Evolutionary conservation across 2,888 invertebrate species (phyloP), one percentile per base, ranked within the genome.

Genomic region (Diabrotica balteata): DNA sequence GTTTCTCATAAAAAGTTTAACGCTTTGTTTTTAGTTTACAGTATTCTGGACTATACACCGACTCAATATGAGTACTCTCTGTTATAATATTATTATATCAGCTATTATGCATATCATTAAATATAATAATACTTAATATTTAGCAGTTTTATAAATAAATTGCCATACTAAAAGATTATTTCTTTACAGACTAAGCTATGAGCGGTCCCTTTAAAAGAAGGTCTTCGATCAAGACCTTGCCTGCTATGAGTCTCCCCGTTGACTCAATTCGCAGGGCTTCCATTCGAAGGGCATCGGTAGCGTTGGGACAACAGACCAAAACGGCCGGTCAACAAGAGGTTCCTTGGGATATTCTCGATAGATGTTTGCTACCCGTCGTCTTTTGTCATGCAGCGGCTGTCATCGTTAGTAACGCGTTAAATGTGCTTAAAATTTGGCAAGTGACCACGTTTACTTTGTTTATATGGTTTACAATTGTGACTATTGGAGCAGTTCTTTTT

Each of bases 351-450:
- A 87, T 92, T 78, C 80, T 87, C 68, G 92, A 92, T 83, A 86
- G 94, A 51, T 91, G 93, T 78, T 87, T 93, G 60, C 86, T 93
- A 77, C 94, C 94, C 45, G 87, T 93, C 68, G 87, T 93, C 71
- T 90, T 93, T 82, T 93, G 93, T 80, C 93, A 94, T 82, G 93
- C 93, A 6, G 88, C 91, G 22, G 92, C 94, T 43, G 90, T 93
- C 68, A 89, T 93, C 73, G 83, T 92, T 57, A 92, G 93, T 58
- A 89, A 91, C 52, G 82, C 91, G 70, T 86, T 94, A 67, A 92
- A 93, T 82, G 87, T 88, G 50, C 84, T 93, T 72, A 89, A 90
- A 77, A 90, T 94, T 74, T 93, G 93, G 72, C 89, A 90, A 78
- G 87, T 93, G 70, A 91, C 93, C 8, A 91, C 92, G 64, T 90